Conservation (phyloP, 2,888 invertebrate genomes). For the Stenoptilia bipunctidactyla region DNA sequence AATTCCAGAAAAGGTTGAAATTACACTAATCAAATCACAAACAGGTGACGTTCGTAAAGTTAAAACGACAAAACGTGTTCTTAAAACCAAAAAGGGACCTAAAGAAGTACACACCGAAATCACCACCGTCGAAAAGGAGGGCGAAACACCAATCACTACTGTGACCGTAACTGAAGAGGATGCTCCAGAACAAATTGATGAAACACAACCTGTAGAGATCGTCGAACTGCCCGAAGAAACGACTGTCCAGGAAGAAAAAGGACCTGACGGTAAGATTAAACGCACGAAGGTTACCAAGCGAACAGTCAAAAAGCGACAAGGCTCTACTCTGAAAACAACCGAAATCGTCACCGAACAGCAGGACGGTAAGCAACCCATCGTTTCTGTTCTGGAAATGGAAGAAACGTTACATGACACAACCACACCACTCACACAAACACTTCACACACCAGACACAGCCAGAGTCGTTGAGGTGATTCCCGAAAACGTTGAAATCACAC, state of each 20-base stretch:
- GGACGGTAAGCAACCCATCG: conserved; percentile 14
- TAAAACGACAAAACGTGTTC: conserved; percentile 25
- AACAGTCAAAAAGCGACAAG: conserved; percentile 21
- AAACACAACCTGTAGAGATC: conserved; percentile 17
- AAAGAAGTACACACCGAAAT: conserved; percentile 15
- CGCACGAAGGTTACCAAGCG: conserved; percentile 17
- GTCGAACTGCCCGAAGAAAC: conserved; percentile 34
- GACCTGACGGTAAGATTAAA: conserved; percentile 26
- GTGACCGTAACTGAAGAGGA: conserved; percentile 9
- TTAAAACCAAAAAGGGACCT: conserved; percentile 8
- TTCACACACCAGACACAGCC: conserved; percentile 16
- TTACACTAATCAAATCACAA: conserved; percentile 26
- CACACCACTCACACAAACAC: conserved; percentile 13
- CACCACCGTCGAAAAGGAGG: conserved; percentile 35
- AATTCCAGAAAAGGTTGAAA: conserved; percentile 36
- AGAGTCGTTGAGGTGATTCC: conserved; percentile 25
- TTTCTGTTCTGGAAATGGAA: conserved; percentile 13
- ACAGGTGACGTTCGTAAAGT: conserved; percentile 13
- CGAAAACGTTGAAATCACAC: conserved; percentile 24
- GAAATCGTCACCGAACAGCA: conserved; percentile 29
- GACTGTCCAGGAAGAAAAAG: conserved; percentile 18
- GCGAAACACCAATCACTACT: conserved; percentile 28
- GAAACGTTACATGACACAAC: conserved; percentile 11
- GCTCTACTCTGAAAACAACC: conserved; percentile 29
- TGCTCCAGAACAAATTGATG: conserved; percentile 20